Evolutionary conservation across 2,797 vertebrate genomes (phyloP).

Genomic region (Benthosema pterotum): DNA sequence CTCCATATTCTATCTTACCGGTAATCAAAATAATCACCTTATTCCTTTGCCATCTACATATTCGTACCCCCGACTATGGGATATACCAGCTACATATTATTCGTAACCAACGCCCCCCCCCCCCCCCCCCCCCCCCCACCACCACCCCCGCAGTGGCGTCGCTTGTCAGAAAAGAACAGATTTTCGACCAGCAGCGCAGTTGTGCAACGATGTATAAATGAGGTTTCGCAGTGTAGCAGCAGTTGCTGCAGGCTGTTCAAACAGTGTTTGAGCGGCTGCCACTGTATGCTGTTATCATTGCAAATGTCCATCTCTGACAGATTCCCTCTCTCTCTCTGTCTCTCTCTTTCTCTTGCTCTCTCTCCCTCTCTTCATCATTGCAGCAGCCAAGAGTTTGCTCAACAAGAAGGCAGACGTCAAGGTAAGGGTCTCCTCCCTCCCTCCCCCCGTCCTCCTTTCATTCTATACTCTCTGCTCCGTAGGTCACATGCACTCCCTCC

Average conservation of each 20-base stretch:
- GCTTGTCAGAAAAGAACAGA: too few species aligned
- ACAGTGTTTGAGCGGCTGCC: neutral
- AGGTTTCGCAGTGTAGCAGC: conserved; percentile 2
- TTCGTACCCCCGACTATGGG: too few species aligned
- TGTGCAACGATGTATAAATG: neutral
- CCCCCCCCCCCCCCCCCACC: too few species aligned
- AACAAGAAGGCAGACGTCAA: conserved; percentile 88
- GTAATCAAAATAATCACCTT: too few species aligned
- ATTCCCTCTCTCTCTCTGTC: conserved; percentile 30
- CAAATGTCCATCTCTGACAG: conserved; percentile 39
- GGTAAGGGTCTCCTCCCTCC: conserved; percentile 66
- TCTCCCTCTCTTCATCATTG: conserved; percentile 61
- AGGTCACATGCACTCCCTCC: neutral
- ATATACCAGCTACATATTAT: too few species aligned
- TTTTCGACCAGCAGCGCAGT: too few species aligned
- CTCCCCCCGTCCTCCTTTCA: neutral
- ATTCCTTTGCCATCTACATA: too few species aligned
- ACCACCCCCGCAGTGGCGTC: too few species aligned
- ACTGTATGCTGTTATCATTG: neutral
- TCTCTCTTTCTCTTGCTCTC: conserved; percentile 34
- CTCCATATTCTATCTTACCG: too few species aligned
- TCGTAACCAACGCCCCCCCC: too few species aligned
- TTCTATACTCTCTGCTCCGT: neutral
- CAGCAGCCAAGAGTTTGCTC: conserved; percentile 86
- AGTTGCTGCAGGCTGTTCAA: neutral